These are phyloP conservation scores for Chrysochloris asiatica DNA, from an alignment of 2,113 vertebrate genomes.

Conservation along the genomic window DNA sequence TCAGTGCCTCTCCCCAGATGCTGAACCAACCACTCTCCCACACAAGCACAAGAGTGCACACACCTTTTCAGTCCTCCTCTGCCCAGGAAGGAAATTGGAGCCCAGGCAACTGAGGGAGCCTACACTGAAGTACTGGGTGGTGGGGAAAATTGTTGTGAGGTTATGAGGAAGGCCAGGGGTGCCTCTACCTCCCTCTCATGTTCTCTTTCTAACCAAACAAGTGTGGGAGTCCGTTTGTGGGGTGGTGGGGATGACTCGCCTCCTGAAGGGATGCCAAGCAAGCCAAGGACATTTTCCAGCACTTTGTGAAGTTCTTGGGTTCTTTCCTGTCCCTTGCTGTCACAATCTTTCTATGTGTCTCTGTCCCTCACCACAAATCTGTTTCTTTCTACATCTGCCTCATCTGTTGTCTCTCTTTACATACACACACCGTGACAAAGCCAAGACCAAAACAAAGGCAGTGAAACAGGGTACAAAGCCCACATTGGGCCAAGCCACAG, in stretches of 20 bases:
- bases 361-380: background rate
- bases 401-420: background rate
- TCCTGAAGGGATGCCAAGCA: background rate
- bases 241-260: background rate
- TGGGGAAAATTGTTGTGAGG: background rate
- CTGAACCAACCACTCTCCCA: background rate
- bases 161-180: background rate
- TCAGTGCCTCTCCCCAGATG: background rate
- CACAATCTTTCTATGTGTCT: background rate
- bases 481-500: background rate
- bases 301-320: background rate
- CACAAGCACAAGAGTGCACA: background rate
- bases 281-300: background rate
- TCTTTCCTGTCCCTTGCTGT: background rate
- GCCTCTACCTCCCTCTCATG: background rate
- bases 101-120: background rate
- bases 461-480: background rate
- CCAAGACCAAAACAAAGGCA: background rate
- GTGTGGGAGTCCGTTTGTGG: background rate
- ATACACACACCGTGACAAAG: background rate
- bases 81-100: background rate
- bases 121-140: background rate
- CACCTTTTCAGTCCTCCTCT: background rate
- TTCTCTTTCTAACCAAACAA: background rate
- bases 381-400: constrained; percentile 10